Base-by-base conservation (phyloP, 53 echinoderm and acorn worm species). In the Holothuria leucospilota region DNA sequence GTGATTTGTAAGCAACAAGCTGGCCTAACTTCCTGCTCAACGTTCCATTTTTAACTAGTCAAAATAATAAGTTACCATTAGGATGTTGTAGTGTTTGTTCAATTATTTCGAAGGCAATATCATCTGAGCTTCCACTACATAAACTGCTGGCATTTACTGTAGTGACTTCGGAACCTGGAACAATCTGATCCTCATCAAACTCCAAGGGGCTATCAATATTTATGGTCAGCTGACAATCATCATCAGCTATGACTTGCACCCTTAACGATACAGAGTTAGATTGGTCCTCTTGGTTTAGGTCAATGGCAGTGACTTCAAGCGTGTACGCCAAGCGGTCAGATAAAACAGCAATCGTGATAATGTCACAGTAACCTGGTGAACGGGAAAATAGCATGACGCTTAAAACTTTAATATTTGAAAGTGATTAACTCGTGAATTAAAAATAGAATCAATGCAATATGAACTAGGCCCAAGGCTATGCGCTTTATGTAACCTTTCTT, bases 51-150 rank as follows among this genome's bases (percentile, higher is more conserved):
- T 18, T 6, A 5, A 42, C 42, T 42, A 6, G 42, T 6, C 15
- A 18, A 56, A 56, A 56, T 56, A 18, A 5, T 18, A 39, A 4
- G 15, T 75, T 49, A 75, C 75, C 75, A 5, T 75, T 26, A 26
- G 75, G 21, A 46, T 75, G 41, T 16, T 75, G 51, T 41, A 75
- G 75, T 13, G 24, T 75, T 52, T 75, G 75, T 27, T 75, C 38
- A 2, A 23, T 75, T 8, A 75, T 75, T 49, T 46, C 51, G 39
- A 25, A 75, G 53, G n/a, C 51, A 52, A 75, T 10, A 23, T 75
- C 75, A 52, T 21, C 51, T 16, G 52, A 16, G 18, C 56, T 56
- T 28, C 13, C 75, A 2, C 23, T 46, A 27, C 75, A 75, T 28
- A 52, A 11, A 21, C 49, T 75, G 51, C 52, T 75, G 52, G 5